Percentiles rank a stretch among this genome's conserved stretches.
Conservation (phyloP, 1,140 invertebrate genomes). For the Saccostrea cuccullata region DNA sequence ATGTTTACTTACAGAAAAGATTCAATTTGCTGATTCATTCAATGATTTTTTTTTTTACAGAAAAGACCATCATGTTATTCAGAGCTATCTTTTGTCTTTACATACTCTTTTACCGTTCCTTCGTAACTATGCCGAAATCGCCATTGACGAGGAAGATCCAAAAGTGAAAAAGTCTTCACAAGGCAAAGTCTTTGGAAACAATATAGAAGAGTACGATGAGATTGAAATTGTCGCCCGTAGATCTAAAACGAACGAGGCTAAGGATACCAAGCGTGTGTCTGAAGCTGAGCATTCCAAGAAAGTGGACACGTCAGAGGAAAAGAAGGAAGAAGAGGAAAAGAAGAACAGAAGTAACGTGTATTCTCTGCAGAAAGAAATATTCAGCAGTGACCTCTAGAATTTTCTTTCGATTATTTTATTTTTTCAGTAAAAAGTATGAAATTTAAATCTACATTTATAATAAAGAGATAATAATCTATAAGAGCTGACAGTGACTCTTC, state of each 20-base stretch:
- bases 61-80: not conserved
- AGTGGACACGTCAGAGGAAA: not conserved
- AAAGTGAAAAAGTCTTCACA: not conserved
- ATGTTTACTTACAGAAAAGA: too few species aligned
- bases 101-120: not conserved
- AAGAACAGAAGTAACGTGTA: not conserved
- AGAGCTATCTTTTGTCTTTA: not conserved
- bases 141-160: not conserved
- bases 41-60: conserved; percentile 1
- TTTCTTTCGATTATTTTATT: too few species aligned
- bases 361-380: not conserved
- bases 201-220: conserved; percentile 19
- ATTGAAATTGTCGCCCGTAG: not conserved
- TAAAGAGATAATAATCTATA: too few species aligned
- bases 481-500: too few species aligned
- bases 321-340: not conserved
- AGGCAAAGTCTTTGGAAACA: not conserved
- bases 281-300: not conserved
- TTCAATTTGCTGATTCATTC: too few species aligned
- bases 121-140: conserved; percentile 1
- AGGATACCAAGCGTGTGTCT: not conserved
- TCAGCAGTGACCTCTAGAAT: not conserved
- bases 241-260: not conserved
- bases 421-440: too few species aligned
- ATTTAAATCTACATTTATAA: too few species aligned